Evolutionary conservation across 2,888 invertebrate genomes (phyloP).

Genomic region (Polia nebulosa): DNA sequence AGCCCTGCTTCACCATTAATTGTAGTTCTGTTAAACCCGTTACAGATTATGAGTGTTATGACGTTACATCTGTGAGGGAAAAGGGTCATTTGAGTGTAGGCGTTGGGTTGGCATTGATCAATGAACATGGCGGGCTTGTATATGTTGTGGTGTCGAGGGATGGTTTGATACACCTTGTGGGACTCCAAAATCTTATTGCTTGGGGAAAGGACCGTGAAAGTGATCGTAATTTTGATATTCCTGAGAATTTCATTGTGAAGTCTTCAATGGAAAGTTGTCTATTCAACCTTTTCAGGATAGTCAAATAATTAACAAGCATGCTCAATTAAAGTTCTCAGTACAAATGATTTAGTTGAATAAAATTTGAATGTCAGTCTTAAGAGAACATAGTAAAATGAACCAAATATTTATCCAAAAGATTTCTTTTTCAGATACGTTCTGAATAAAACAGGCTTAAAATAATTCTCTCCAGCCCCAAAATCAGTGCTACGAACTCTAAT

Average conservation of each 20-base stretch:
- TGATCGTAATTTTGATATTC: conserved; percentile 30
- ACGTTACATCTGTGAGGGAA: conserved; percentile 37
- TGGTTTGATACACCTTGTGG: conserved; percentile 37
- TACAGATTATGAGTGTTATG: conserved; percentile 56
- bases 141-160: conserved; percentile 35
- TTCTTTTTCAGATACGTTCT: too few relatives aligned
- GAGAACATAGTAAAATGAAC: not conserved
- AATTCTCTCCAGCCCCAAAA: not conserved
- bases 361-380: not conserved
- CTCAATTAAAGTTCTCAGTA: not conserved
- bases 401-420: not conserved
- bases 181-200: conserved; percentile 18
- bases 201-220: conserved; percentile 10
- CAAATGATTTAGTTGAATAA: not conserved
- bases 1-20: conserved; percentile 39
- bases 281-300: not conserved
- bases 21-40: conserved; percentile 56
- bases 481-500: not conserved
- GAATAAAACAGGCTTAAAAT: not conserved
- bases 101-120: conserved; percentile 59
- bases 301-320: not conserved
- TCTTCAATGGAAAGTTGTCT: not conserved
- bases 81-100: conserved; percentile 54
- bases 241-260: not conserved
- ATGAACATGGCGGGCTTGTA: conserved; percentile 33